Base-by-base conservation (phyloP, 1,140 invertebrate species). In the Trachelipus rathkii region DNA sequence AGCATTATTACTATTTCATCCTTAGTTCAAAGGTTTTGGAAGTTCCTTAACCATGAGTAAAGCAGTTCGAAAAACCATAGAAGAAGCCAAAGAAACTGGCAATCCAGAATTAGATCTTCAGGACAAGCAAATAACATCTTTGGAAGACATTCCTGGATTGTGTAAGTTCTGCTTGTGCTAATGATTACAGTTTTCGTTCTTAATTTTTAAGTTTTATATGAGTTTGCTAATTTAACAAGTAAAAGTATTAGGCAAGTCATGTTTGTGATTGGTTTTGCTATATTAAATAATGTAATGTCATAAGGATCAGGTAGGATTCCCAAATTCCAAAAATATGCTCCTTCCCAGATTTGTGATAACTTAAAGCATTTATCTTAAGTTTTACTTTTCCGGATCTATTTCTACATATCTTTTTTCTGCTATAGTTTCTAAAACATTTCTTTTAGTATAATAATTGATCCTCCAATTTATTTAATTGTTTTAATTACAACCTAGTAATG, bases 71-170 rank as follows among this genome's bases (percentile, higher is more conserved):
- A 95, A 94, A 87, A 89, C 94, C 72, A 88, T 96, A 72, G 94
- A 95, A 84, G 95, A 96, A 85, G 93, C 94, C 44, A 88, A 90
- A 80, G 94, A 97, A 87, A 91, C 91, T 71, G 91, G 93, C 85
- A 95, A 95, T 89, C 91, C 94, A 19, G 96, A 98, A 87, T 86
- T 99, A 82, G 96, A 99, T 89, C 89, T 98, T 79, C 92, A 94
- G 45, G 97, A 99, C 85, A 96, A 95, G 86, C 91, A 92, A 43
- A 90, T 99, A 76, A 86, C 89, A 21, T 92, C 90, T 73, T 91
- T 99, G 83, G 92, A 95, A 82, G 96, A 99, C 86, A 88, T 98
- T 84, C 93, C 95, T 71, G 93, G 95, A 81, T 87, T 99, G 78
- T 91, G 96, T 98, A 89, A 96, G 95, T 92, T 84, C 45, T 44